Conservation (phyloP, 1,140 invertebrate genomes). For the Drosophila pectinifera region DNA sequence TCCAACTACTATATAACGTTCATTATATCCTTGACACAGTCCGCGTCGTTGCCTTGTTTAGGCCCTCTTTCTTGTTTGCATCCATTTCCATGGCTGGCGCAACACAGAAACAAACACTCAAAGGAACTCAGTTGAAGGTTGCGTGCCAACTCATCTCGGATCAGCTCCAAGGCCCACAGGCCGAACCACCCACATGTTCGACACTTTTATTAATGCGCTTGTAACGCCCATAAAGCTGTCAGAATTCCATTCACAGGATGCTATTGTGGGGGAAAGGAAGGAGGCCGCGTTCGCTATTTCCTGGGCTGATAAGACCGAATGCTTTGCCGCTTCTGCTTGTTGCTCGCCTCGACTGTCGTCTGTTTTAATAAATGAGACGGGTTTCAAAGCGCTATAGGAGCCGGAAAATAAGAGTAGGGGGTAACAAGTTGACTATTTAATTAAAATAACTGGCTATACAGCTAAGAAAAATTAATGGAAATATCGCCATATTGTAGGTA, state of each 20-base stretch:
- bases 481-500: background rate
- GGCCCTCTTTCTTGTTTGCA: constrained; percentile 48
- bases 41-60: constrained; percentile 33
- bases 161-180: constrained; percentile 4
- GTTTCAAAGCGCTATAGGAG: background rate
- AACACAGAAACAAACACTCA: constrained; percentile 34
- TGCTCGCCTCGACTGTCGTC: constrained; percentile 40
- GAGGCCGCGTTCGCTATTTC: constrained; percentile 23
- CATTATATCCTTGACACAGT: constrained; percentile 73
- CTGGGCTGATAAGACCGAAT: constrained; percentile 43
- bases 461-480: background rate
- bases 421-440: background rate
- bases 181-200: constrained; percentile 52
- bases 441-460: background rate
- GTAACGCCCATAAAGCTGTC: constrained; percentile 71
- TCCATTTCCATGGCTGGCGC: constrained; percentile 60
- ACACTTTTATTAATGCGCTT: constrained; percentile 82
- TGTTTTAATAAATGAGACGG: constrained; percentile 71
- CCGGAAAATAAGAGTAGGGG: background rate
- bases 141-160: constrained; percentile 55
- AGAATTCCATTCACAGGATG: constrained; percentile 77
- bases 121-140: constrained; percentile 57
- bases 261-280: constrained; percentile 37
- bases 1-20: background rate
- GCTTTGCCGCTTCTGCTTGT: constrained; percentile 30